Evolutionary conservation across 2,888 invertebrate genomes (phyloP).

Genomic region (Chymomyza caudatula): DNA sequence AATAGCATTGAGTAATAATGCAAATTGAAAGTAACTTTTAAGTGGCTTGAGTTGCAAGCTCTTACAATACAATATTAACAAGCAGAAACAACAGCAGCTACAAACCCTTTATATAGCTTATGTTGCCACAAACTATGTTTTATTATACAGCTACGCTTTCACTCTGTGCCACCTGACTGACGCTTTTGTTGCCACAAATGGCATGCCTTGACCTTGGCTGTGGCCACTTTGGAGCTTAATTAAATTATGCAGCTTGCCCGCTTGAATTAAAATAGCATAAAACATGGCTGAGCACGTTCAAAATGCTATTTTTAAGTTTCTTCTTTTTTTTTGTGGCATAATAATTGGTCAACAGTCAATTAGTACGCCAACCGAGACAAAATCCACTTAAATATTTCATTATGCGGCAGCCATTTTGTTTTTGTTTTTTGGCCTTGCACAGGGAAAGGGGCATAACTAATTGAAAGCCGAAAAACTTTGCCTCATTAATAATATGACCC

Average conservation of each 20-base stretch:
- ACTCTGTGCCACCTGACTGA: background rate
- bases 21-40: background rate
- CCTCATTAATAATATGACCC: constrained; percentile 56
- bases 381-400: constrained; percentile 56
- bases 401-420: constrained; percentile 17
- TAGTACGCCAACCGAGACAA: constrained; percentile 34
- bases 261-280: constrained; percentile 24
- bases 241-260: constrained; percentile 39
- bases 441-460: constrained; percentile 49
- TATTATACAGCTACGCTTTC: background rate
- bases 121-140: background rate
- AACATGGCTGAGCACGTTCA: background rate
- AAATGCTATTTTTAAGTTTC: background rate
- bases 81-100: background rate
- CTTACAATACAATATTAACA: background rate
- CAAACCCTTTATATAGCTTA: background rate
- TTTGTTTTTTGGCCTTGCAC: background rate
- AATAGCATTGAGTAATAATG: background rate
- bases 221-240: constrained; percentile 32
- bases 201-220: background rate
- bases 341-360: constrained; percentile 55
- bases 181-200: background rate
- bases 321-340: constrained; percentile 2
- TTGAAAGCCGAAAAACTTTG: constrained; percentile 67
- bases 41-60: background rate